Evolutionary conservation across 2,797 vertebrate species (phyloP).

Genomic region (Synaphobranchus kaupii): DNA sequence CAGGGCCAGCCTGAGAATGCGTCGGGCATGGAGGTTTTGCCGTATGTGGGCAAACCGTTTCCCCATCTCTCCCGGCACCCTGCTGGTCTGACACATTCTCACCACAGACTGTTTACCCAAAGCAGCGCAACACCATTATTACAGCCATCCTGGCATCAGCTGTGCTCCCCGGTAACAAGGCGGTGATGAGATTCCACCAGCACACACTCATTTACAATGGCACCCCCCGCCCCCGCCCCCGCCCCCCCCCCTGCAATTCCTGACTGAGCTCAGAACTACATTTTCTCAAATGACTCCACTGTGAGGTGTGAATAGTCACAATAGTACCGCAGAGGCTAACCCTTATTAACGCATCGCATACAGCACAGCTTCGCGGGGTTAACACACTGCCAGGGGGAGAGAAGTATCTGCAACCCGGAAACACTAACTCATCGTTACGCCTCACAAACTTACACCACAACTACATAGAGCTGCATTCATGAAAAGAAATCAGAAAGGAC

Average conservation of each 20-base stretch:
- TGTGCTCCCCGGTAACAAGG: constrained; percentile 6
- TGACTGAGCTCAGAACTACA: background rate
- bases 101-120: background rate
- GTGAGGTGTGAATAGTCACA: background rate
- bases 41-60: background rate
- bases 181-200: constrained; percentile 8
- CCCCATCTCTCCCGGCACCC: background rate
- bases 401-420: background rate
- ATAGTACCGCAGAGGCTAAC: background rate
- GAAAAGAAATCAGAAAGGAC: background rate
- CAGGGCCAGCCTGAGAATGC: background rate
- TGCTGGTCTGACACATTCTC: constrained; percentile 7
- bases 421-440: background rate
- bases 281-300: background rate
- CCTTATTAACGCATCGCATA: background rate
- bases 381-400: background rate
- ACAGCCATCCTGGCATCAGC: constrained; percentile 24
- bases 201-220: background rate
- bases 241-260: background rate
- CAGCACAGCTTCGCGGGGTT: background rate
- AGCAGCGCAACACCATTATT: constrained; percentile 17
- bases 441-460: background rate
- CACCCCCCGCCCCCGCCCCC: background rate
- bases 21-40: too few species aligned
- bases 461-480: background rate